A percentile compares a stretch with the other conserved stretches of the same genome.
Evolutionary conservation across 2,888 invertebrate species (phyloP).

Genomic region (Agrochola litura): DNA sequence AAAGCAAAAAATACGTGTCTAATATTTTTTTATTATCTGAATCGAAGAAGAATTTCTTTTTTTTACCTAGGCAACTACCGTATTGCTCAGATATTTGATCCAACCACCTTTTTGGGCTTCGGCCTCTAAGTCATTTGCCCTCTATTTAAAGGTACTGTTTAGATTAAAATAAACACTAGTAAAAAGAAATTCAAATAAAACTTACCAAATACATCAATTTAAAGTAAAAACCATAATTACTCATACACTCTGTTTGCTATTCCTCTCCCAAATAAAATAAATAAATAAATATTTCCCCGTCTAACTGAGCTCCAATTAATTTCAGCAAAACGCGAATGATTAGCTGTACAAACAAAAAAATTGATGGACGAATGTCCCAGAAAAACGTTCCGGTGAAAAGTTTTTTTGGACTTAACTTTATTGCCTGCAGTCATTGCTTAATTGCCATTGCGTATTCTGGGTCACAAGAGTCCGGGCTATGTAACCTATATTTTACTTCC

Average conservation of each 20-base stretch:
- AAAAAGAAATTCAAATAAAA: conserved; percentile 6
- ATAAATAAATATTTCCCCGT: conserved; percentile 17
- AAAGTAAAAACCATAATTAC: neutral
- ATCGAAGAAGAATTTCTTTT: too few species aligned
- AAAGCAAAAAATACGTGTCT: too few species aligned
- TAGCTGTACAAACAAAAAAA: conserved; percentile 30
- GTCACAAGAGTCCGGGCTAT: conserved; percentile 12
- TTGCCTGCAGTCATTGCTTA: conserved; percentile 47
- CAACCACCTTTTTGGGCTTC: too few species aligned
- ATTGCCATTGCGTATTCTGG: conserved; percentile 39
- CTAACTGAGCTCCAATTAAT: conserved; percentile 35
- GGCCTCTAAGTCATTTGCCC: too few species aligned
- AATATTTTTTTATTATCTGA: too few species aligned
- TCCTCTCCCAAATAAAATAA: conserved; percentile 25
- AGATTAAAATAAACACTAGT: neutral
- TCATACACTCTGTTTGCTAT: neutral
- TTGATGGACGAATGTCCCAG: neutral
- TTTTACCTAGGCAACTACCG: too few species aligned
- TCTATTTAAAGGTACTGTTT: too few species aligned
- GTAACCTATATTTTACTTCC: conserved; percentile 46
- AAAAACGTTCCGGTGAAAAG: conserved; percentile 4
- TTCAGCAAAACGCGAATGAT: conserved; percentile 48
- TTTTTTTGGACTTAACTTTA: conserved; percentile 44
- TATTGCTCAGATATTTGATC: too few species aligned
- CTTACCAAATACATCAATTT: neutral